Base-by-base conservation (phyloP, 2,113 vertebrate species). In the Puffinus mauretanicus region DNA sequence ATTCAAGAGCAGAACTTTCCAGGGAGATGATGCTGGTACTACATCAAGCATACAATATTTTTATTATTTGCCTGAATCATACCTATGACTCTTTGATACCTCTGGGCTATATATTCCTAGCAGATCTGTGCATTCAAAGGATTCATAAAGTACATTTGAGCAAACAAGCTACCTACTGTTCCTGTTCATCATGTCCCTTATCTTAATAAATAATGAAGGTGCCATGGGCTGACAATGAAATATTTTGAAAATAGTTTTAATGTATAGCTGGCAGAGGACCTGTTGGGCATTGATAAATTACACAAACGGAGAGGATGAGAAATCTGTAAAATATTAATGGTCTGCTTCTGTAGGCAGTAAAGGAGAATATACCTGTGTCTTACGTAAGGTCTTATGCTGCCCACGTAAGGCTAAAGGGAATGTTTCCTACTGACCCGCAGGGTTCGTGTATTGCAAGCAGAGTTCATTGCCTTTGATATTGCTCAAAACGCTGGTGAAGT, bases 171-270 rank as follows among this genome's bases (percentile, higher is more conserved):
- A 98, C 98, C 98, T 98, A 98, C 98, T 98, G 98, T 98, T 98
- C 94, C 90, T 97, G 98, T 98, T 98, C 98, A 99, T 98, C 98
- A 98, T 96, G 98, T 98, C 98, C 98, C 98, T 99, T 99, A 99
- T 99, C 99, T 99, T 99, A 99, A 99, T 99, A 99, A 99, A 98
- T 99, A 99, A 99, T 99, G 99, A 99, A 99, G 97, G 98, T 99
- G 99, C 99, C 99, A 99, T 98, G 93, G 98, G 98, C 99, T 99
- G 99, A 99, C 99, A 99, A 98, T 99, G 99, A 99, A 99, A 99
- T 99, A 99, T 99, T 99, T 99, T 99, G 98, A 99, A 99, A 99
- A 99, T 99, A 99, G 99, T 99, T 99, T 98, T 99, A 99, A 99
- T 99, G 98, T 99, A 99, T 99, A 98, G 98, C 99, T 99, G 98